Evolutionary conservation across 2,113 vertebrate species (phyloP), one percentile per base, ranked within the genome.

Genomic region (Polypterus senegalus): DNA sequence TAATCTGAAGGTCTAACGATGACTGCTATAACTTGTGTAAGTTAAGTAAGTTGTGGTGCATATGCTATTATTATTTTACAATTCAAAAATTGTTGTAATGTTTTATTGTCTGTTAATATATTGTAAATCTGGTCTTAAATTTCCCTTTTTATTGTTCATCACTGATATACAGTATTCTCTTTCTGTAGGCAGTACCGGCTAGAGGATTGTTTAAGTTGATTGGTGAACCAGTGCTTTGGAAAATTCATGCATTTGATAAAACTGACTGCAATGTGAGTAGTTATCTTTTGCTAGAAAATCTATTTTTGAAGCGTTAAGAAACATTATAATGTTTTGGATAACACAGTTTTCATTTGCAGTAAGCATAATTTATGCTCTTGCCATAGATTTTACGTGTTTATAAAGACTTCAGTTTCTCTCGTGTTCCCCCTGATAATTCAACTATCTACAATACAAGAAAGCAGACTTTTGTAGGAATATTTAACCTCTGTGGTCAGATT

Each of bases 171-270:
- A 52, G 10, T 10, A 52, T 52, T 7, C 46, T 67, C 43, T 43
- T 46, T 61, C 55, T 53, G 52, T 60, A 83, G 78, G 68, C 67
- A 7, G 61, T 61, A 4, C 56, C 72, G 46, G 66, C 76, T 0
- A 59, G 70, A 48, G 76, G 74, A 49, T 67, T 70, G 5, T 73
- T 70, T 53, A 67, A 79, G 49, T 69, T 82, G 3, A 77, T 88
- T 59, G 81, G 83, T 57, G 65, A 75, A 7, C 70, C 72, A 1
- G 6, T 82, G 10, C 66, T 89, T 7, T 69, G 58, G 70, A 79
- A 80, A 70, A 68, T 60, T 0, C 72, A 74, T 44, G 45, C 4
- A 3, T 54, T 43, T 52, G 46, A 61, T 5, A 53, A 58, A 1
- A 48, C 57, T 57, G 5, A 48, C 1, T 68, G 46, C 9, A 59